Base-by-base conservation (phyloP, 2,888 invertebrate genomes). In the Stenolophus ochropezus region DNA sequence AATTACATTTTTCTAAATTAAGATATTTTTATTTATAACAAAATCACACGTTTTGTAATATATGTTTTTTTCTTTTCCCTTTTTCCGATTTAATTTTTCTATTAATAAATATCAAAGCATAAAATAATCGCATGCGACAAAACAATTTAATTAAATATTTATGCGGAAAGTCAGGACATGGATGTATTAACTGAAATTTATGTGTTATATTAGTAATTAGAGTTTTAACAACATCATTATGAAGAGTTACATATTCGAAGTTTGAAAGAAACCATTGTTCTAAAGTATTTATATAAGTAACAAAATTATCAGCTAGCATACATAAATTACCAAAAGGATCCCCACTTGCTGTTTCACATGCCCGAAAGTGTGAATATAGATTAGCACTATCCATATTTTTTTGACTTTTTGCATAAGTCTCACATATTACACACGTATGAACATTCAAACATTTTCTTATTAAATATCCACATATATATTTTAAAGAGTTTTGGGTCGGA, bases 151-250 rank as follows among this genome's bases (percentile, higher is more conserved):
- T 49, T 1, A 49, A 49, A n/a, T 49, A 3, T 49, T 49, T 6
- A 49, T 49, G 49, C 6, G 16, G 49, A 49, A 49, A 49, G 4
- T 49, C 49, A 49, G 49, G 1, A 49, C 49, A 49, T 49, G 49
- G 14, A 4, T 16, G 49, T 16, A 14, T 49, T 4, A 49, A 6
- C n/a, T 49, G 16, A 49, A 49, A 3, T 49, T 49, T 49, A 16
- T 3, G 49, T 4, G 14, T 49, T 11, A 49, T 49, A n/a, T 49
- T 49, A 14, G 49, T 49, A 11, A 49, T 49, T 49, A 4, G 14
- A 49, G 49, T 49, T 49, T 49, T 49, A 49, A 49, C 49, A 49
- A 49, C 49, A 49, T 14, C 49, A 49, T 49, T 49, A 49, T 49
- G 11, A 11, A 11, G 3, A 49, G 49, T 5, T 49, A 14, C 14